These are phyloP conservation scores for Campylorhamphus procurvoides DNA, from an alignment of 2,113 vertebrate species.

Conservation along the genomic window DNA sequence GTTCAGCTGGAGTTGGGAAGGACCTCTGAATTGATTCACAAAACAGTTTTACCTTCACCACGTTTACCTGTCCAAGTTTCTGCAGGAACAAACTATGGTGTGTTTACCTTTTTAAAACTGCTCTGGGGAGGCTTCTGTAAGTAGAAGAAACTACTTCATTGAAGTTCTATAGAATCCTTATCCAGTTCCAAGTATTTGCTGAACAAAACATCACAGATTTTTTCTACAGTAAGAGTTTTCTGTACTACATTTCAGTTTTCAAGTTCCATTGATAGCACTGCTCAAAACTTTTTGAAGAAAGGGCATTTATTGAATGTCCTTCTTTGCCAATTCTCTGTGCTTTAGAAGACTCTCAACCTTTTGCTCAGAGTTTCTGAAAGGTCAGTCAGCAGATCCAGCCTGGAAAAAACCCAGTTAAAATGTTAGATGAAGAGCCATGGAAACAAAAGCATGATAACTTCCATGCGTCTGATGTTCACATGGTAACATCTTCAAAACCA, in stretches of 20 bases:
- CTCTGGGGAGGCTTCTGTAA: background rate
- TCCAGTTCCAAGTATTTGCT: background rate
- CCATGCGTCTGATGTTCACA: background rate
- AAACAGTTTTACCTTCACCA: background rate
- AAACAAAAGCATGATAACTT: background rate
- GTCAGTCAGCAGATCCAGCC: background rate
- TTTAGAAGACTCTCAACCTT: background rate
- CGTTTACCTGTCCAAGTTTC: background rate
- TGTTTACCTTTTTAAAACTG: background rate
- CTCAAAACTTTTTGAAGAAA: background rate
- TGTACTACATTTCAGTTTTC: background rate
- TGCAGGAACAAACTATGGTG: background rate
- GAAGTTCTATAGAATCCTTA: background rate
- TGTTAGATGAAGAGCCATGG: background rate
- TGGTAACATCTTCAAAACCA: background rate
- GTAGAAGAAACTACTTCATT: background rate
- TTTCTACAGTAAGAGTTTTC: background rate
- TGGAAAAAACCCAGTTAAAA: background rate
- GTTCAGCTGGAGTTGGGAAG: background rate
- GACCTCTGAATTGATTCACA: background rate
- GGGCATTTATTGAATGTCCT: background rate
- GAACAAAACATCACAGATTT: background rate
- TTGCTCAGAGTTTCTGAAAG: background rate
- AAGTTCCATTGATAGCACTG: background rate
- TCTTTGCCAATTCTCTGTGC: background rate